Evolutionary conservation across 2,888 invertebrate species (phyloP).

Genomic region (Trichogramma dendrolimi): DNA sequence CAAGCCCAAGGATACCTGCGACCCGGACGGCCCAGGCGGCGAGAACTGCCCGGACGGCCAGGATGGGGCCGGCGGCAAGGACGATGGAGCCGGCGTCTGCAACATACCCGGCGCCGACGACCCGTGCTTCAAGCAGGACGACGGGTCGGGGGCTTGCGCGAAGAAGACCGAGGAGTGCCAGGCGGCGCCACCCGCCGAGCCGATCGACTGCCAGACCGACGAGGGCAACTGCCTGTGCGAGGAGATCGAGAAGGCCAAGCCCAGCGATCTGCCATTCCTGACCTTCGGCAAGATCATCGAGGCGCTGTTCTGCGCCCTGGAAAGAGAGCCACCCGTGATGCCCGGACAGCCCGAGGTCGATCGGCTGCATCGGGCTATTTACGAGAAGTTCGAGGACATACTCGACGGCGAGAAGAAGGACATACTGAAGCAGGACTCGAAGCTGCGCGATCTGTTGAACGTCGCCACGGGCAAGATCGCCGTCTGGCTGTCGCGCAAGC

Average conservation of each 20-base stretch:
- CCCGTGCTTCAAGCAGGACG: no score
- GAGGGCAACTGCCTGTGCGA: no score
- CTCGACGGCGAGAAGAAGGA: conserved; percentile 33
- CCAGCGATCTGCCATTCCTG: conserved; percentile 38
- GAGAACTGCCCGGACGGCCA: conserved; percentile 24
- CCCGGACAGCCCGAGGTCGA: conserved; percentile 32
- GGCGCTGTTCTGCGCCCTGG: conserved; percentile 37
- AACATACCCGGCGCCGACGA: no score
- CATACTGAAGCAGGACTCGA: conserved; percentile 31
- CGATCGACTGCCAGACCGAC: no score
- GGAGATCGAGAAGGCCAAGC: no score
- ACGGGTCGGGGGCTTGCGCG: no score
- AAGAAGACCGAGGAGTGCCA: no score
- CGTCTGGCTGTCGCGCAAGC: conserved; percentile 35
- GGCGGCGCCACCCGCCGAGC: no score
- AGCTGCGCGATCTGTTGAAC: conserved; percentile 31
- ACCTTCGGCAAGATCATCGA: conserved; percentile 39
- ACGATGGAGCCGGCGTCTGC: no score
- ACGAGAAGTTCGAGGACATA: conserved; percentile 36
- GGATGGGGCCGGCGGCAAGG: not conserved
- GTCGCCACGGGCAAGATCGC: conserved; percentile 42
- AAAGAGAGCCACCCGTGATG: conserved; percentile 31
- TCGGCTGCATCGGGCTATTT: conserved; percentile 41
- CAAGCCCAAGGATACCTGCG: no score
- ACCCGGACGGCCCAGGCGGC: conserved; percentile 27